Evolutionary conservation across 1,140 invertebrate species (phyloP), one percentile per base, ranked within the genome.

Genomic region (Antheraea pernyi): DNA sequence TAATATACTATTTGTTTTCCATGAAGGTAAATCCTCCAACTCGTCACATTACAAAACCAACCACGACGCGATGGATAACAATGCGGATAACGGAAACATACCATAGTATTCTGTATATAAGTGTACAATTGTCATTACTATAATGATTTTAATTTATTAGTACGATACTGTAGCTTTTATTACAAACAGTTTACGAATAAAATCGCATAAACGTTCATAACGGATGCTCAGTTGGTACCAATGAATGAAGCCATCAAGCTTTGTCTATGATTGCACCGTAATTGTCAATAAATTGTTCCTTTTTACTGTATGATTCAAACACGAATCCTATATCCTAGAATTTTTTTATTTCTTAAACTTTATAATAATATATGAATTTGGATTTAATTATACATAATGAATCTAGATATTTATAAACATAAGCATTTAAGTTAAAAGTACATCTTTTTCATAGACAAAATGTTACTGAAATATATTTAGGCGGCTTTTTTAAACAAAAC

Each of bases 81-180:
- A 68, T 73, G 73, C 67, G 67, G 63, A 68, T 76, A 69, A 65
- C 74, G 74, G 71, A 76, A 76, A 68, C 69, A 65, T 67, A 22
- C 16, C 59, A 18, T 67, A 67, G 30, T 59, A 37, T 67, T 67
- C 59, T 67, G 22, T 59, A 37, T 67, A 42, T 42, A 42, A 7
- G 7, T 42, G 36, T 37, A 18, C 16, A 30, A 67, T 67, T 67
- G 48, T 59, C 65, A 59, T 59, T 59, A 53, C 46, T 53, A 53
- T 53, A 53, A 67, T 59, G 19, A 59, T 67, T 53, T 67, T 58
- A 67, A 67, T 67, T 18, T 19, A 68, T 59, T 48, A 22, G 60
- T 22, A 67, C 19, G 30, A 64, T 19, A 74, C 42, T 74, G n/a
- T 70, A 67, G 53, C 65, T 69, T 70, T 68, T 74, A 74, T 67